Base-by-base conservation (phyloP, 2,113 vertebrate genomes). In the Gavialis gangeticus region DNA sequence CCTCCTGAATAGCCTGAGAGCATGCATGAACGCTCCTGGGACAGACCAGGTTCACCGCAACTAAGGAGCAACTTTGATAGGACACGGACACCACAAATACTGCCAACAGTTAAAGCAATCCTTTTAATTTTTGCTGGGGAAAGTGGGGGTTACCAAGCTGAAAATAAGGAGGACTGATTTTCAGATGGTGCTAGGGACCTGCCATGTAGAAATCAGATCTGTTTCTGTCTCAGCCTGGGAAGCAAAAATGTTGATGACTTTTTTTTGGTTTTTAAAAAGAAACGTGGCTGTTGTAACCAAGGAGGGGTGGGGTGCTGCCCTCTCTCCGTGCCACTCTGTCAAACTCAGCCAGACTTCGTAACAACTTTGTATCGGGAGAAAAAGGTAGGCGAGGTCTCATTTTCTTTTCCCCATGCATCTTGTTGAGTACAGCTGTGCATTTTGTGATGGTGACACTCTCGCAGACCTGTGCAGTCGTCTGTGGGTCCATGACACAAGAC, bases 11-110 rank as follows among this genome's bases (percentile, higher is more conserved):
- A 75, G 82, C 7, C 3, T 3, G 7, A 12, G 69, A n/a, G 87
- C 73, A 14, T 2, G 0, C 0, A 0, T 22, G n/a, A 77, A 22
- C 16, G 25, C 79, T 90, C 57, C 22, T 69, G 34, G 13, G 86
- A 69, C 3, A 86, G 11, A 46, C 46, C 46, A 46, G 46, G 46
- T 46, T 46, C 46, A 46, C 46, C 46, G 46, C 46, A 46, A 46
- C 46, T 7, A 46, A 46, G 46, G 46, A 46, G 46, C 46, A 46
- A 46, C 46, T 46, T 46, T 46, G 46, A 46, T 46, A 46, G 46
- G 46, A 46, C 7, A 46, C 8, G 46, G 9, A 46, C 46, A 46
- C 46, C 46, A 46, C 46, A 6, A 46, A 46, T 46, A 46, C 46
- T 9, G 34, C 13, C 1, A 10, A 84, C 10, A 81, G 6, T 3